Evolutionary conservation across 2,797 vertebrate species (phyloP), one percentile per base, ranked within the genome.

Genomic region (Pelobates cultripes): DNA sequence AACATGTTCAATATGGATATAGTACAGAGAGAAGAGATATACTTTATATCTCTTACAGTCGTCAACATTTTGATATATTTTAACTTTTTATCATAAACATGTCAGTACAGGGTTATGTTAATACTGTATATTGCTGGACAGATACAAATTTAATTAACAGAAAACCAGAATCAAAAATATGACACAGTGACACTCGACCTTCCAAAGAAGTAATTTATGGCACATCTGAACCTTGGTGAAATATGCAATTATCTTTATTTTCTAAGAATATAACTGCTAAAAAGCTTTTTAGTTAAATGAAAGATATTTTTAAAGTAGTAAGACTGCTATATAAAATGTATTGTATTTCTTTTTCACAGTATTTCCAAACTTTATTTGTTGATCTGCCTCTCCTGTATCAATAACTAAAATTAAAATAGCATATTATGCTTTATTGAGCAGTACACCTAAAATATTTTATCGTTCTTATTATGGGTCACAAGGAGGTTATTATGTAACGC

Each of bases 91-190:
- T 92, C 91, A 93, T 93, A 92, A 57, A 57, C 14, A 57, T 57
- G 47, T 61, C 8, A n/a, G 15, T 13, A 40, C 3, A 55, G 90
- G 92, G 90, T 90, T 93, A 92, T 93, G 93, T 93, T 93, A 93
- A 94, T 93, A 91, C 89, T 88, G 92, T 91, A 89, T 93, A 92
- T 93, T 94, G 92, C 90, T 93, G 88, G 90, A 88, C 88, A 90
- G 92, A 92, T 88, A 86, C 92, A 91, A 91, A 91, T 94, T 94
- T 94, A 93, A 94, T 94, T 93, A 94, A 92, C 90, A 93, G 91
- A 93, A 92, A 94, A 91, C 91, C 88, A 91, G 88, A 91, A 82
- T 92, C 90, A 92, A 91, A 94, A 94, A 93, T 92, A 93, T 87
- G 87, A 91, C 90, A 91, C 91, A 90, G 90, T 92, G 90, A 89